Evolutionary conservation across 30 jellyfish, hydroid and myxozoan genomes (phyloP).

Genomic region (Phacellophora camtschatica): DNA sequence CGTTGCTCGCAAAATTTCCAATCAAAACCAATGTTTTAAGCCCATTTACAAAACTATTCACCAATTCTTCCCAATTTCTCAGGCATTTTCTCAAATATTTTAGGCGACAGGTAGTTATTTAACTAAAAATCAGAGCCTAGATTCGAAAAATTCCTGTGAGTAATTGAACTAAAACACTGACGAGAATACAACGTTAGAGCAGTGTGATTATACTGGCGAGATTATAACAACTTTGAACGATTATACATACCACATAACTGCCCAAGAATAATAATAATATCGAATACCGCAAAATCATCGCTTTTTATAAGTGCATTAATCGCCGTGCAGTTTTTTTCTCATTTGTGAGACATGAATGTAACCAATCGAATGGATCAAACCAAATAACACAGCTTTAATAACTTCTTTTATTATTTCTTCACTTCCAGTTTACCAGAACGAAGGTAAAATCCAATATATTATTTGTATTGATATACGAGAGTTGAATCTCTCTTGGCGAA

Average conservation of each 20-base stretch:
- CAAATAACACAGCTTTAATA: too few relatives aligned
- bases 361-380: background rate
- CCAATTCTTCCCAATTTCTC: too few relatives aligned
- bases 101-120: background rate
- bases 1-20: too few relatives aligned
- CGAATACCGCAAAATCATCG: constrained; percentile 47
- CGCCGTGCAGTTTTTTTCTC: constrained; percentile 21
- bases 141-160: too few relatives aligned
- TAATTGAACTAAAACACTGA: too few relatives aligned
- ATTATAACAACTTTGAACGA: too few relatives aligned
- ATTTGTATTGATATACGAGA: too few relatives aligned
- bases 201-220: background rate
- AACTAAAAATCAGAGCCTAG: background rate
- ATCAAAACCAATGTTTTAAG: too few relatives aligned
- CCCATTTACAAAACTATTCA: too few relatives aligned
- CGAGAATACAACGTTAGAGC: too few relatives aligned
- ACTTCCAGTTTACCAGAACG: background rate
- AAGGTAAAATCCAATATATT: constrained; percentile 18
- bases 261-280: constrained; percentile 33
- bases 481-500: constrained; percentile 53
- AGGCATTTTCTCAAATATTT: background rate
- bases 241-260: constrained; percentile 53
- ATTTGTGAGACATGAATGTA: constrained; percentile 61
- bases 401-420: constrained; percentile 6
- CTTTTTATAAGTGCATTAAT: constrained; percentile 15